Conservation (phyloP, 2,888 invertebrate genomes). For the Volucella inanis region DNA sequence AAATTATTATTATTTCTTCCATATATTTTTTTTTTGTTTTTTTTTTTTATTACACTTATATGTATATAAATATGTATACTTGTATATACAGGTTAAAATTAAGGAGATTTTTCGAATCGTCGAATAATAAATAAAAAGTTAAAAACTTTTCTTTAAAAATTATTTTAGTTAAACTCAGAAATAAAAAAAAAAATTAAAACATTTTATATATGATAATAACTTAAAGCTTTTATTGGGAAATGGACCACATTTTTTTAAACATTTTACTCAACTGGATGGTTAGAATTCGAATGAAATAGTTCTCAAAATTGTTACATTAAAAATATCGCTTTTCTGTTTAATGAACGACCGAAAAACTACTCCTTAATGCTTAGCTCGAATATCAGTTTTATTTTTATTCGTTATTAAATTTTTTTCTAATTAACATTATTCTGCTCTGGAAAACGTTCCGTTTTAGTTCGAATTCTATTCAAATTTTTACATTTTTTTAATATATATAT, state of each 20-base stretch:
- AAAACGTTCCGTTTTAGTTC: conserved; percentile 21
- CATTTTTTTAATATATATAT: conserved; percentile 14
- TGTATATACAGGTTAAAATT: conserved; percentile 48
- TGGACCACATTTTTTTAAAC: neutral
- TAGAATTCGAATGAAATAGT: no score
- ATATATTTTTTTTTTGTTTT: conserved; percentile 33
- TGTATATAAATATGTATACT: conserved; percentile 36
- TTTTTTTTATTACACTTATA: conserved; percentile 41
- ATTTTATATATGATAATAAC: no score
- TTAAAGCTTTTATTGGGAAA: neutral
- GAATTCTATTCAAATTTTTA: conserved; percentile 35
- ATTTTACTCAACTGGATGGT: no score
- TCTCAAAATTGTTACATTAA: no score
- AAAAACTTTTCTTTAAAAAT: neutral
- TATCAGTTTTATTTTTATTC: conserved; percentile 5
- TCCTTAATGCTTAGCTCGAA: conserved; percentile 38
- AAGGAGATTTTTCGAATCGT: conserved; percentile 13
- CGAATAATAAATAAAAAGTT: neutral
- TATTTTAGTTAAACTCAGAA: neutral
- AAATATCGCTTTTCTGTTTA: neutral
- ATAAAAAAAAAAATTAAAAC: neutral
- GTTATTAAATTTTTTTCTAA: conserved; percentile 8
- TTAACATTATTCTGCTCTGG: conserved; percentile 31
- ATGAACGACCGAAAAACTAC: conserved; percentile 19
- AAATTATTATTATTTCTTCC: conserved; percentile 46